phyloP scores from a whole-genome alignment of 2,797 vertebrate species.

The Echiichthys vipera region DNA sequence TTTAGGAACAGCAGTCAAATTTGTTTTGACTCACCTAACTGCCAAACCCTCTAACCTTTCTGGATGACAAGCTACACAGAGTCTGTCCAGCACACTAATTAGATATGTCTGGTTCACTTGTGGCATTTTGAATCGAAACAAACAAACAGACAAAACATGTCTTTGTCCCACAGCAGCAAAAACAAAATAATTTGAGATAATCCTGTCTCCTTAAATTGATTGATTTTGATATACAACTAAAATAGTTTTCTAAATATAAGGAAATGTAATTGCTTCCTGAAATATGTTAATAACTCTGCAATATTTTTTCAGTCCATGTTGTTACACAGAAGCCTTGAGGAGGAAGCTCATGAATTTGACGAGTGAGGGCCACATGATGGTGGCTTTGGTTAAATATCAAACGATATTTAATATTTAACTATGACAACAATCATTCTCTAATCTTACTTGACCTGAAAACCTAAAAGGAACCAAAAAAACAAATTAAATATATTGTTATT shows the following conservation, averaged over 20 bases:
- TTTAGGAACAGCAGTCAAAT: not conserved
- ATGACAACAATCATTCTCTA: not conserved
- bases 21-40: slow-evolving; percentile 6
- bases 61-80: slow-evolving; percentile 18
- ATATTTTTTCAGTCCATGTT: not conserved
- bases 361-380: no score
- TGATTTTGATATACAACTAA: not conserved
- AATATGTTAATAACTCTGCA: not conserved
- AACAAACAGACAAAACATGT: not conserved
- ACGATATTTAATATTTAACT: no score
- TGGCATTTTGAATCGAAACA: not conserved
- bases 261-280: not conserved
- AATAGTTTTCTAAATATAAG: not conserved
- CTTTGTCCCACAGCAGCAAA: no score
- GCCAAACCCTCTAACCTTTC: slow-evolving; percentile 33
- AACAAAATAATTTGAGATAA: not conserved
- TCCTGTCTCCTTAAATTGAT: not conserved
- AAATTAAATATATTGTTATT: not conserved
- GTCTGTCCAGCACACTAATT: slow-evolving; percentile 30
- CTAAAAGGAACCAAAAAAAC: not conserved
- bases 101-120: slow-evolving; percentile 20
- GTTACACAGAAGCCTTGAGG: not conserved
- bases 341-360: no score
- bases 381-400: no score
- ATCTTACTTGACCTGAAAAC: not conserved